A percentile compares a stretch with the other conserved stretches of the same genome.
phyloP scores from a whole-genome alignment of 2,797 vertebrate genomes.

The Periparus ater region DNA sequence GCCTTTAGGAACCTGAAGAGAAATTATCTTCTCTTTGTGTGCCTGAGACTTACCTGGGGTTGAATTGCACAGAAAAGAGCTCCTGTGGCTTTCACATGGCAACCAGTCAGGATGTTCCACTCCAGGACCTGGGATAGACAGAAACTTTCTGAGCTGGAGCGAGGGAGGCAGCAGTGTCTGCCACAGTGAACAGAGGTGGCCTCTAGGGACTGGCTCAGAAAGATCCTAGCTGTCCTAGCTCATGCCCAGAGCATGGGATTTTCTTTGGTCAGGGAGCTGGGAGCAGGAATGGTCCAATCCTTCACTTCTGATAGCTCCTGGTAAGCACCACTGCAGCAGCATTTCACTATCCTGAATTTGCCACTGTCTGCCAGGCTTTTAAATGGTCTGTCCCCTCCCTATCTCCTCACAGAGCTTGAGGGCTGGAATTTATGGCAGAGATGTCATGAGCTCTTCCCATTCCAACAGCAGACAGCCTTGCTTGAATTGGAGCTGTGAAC shows the following conservation, averaged over 20 bases:
- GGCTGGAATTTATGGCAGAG: not conserved
- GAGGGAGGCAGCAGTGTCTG: not conserved
- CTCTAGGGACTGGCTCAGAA: not conserved
- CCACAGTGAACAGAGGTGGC: not conserved
- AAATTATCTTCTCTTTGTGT: not conserved
- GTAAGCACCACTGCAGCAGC: not conserved
- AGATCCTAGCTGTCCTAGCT: not conserved
- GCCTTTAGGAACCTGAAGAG: not conserved
- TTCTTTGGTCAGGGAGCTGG: not conserved
- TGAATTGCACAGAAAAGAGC: not conserved
- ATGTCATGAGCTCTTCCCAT: not conserved
- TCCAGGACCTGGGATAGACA: not conserved
- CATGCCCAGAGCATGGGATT: not conserved
- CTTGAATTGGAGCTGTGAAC: slow-evolving; percentile 1
- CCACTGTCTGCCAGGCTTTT: not conserved
- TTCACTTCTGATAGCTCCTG: not conserved
- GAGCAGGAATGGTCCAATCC: not conserved
- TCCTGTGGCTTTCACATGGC: not conserved
- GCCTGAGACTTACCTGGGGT: not conserved
- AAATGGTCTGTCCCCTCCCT: not conserved
- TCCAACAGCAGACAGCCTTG: not conserved
- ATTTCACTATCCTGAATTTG: not conserved
- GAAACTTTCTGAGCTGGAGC: not conserved
- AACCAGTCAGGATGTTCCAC: not conserved
- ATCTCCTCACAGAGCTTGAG: not conserved